Percentiles rank a stretch among this genome's conserved stretches.
Conservation (phyloP, 2,888 invertebrate species). For the Pyrrhosoma nymphula region DNA sequence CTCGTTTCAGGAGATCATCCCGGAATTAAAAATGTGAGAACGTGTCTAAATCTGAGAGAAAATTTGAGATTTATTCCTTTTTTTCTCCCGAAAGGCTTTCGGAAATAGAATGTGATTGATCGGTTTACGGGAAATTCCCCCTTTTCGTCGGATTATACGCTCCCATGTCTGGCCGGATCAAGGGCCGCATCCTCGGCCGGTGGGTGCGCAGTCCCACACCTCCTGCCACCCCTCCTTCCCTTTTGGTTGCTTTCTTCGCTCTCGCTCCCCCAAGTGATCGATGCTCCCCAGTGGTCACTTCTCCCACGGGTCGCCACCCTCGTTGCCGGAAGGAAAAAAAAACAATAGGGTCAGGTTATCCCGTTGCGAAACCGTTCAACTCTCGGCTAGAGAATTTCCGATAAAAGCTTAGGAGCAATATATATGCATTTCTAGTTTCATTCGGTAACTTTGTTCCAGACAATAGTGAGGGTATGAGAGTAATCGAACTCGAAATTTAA, state of each 20-base stretch:
- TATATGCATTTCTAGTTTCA: too few species aligned
- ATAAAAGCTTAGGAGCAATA: too few species aligned
- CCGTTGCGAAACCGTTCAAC: too few species aligned
- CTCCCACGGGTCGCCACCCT: neutral
- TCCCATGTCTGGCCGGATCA: neutral
- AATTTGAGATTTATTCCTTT: neutral
- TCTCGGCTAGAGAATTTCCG: too few species aligned
- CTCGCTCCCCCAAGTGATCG: neutral
- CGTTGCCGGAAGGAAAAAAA: too few species aligned
- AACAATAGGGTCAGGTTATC: too few species aligned
- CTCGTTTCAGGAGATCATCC: slow-evolving; percentile 4
- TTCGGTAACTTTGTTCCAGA: too few species aligned
- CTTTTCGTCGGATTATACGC: neutral
- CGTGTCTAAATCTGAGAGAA: neutral
- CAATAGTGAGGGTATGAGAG: too few species aligned
- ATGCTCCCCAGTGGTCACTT: neutral
- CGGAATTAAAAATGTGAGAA: neutral
- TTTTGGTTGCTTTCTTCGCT: too few species aligned
- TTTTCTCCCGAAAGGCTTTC: neutral
- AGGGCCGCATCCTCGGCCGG: neutral
- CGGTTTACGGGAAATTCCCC: neutral
- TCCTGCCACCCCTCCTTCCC: neutral
- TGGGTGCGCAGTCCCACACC: neutral
- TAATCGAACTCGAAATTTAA: too few species aligned
- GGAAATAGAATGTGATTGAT: slow-evolving; percentile 36